Evolutionary conservation across 2,797 vertebrate species (phyloP).

Genomic region (Heliangelus exortis): DNA sequence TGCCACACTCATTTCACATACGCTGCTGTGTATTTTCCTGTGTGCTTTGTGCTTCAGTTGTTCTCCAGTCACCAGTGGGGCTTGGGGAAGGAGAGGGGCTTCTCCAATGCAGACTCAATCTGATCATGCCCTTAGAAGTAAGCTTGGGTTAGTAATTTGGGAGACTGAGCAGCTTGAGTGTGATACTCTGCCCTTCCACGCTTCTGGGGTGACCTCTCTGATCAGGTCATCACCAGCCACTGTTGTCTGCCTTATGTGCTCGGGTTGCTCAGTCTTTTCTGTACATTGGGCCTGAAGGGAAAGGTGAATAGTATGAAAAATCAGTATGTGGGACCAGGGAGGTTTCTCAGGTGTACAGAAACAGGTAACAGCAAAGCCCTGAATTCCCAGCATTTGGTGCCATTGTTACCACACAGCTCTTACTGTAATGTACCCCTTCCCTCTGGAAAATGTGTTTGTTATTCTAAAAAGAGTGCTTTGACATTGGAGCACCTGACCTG

Average conservation of each 20-base stretch:
- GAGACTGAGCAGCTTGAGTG: background rate
- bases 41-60: background rate
- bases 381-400: background rate
- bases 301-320: rapidly evolving
- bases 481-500: background rate
- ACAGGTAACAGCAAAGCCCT: background rate
- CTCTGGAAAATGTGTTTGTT: background rate
- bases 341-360: background rate
- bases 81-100: background rate
- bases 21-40: background rate
- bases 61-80: background rate
- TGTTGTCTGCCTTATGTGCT: rapidly evolving
- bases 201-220: background rate
- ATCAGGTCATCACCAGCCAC: background rate
- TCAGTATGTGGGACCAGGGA: background rate
- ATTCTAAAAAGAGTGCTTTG: background rate
- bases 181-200: background rate
- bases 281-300: background rate
- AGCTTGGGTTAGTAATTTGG: background rate
- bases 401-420: background rate
- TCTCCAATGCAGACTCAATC: background rate
- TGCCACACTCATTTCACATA: background rate
- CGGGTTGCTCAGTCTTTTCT: background rate
- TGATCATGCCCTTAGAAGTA: background rate
- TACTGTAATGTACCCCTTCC: background rate